Evolutionary conservation across 2,888 invertebrate species (phyloP), one percentile per base, ranked within the genome.

Genomic region (Autographa pulchrina): DNA sequence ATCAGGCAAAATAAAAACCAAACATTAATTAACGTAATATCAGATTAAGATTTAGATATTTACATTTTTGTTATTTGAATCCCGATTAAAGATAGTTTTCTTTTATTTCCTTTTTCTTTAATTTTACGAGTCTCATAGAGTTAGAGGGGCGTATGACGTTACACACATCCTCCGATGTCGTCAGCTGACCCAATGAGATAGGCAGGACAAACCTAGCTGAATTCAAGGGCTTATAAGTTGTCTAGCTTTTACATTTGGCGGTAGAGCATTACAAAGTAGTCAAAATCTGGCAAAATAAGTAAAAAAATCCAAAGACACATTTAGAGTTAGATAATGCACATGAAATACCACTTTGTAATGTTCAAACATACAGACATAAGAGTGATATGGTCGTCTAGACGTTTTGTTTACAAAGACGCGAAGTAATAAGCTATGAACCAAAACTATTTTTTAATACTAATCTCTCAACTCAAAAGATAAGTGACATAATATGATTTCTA

Each of bases 131-230:
- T 20, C 58, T 25, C 16, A 56, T 64, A 52, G 13, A 16, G n/a
- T 68, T 52, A 25, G 8, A 32, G 38, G 58, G 35, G 65, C 8
- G 13, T 38, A 31, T 11, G 16, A 54, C 25, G 11, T 11, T 32
- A 18, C 32, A 32, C 32, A 67, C 1, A 68, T 62, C 52, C 25
- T 41, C 32, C 58, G 48, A 76, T 64, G 61, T 56, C 66, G 60
- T 69, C 72, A 76, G 63, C 63, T 35, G 25, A 66, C 43, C 73
- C 63, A 69, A 68, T 64, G 68, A 8, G 60, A 73, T 52, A 64
- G 38, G 65, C 41, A 64, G 38, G 65, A 25, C 48, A 73, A 59
- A 41, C 72, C 65, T 65, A 56, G 60, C 25, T 18, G 58, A n/a
- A 32, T 60, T 38, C 5, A 48, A n/a, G 48, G n/a, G 8, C 14